phyloP scores from a whole-genome alignment of 2,113 vertebrate genomes.

The Phalacrocorax aristotelis region DNA sequence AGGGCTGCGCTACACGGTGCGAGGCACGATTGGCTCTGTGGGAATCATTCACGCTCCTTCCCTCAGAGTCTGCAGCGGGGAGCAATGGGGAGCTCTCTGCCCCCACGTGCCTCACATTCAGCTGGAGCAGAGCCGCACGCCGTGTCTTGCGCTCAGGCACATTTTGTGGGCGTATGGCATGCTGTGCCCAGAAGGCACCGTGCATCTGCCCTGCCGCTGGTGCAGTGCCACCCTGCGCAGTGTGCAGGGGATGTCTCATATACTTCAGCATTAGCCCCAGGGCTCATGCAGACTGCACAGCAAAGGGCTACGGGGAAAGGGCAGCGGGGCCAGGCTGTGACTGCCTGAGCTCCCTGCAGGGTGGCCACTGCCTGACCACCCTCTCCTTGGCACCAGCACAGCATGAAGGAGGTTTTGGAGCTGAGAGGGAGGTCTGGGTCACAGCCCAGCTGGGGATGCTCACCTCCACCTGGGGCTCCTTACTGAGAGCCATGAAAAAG shows the following conservation, averaged over 20 bases:
- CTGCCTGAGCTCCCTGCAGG: background rate
- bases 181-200: background rate
- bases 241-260: background rate
- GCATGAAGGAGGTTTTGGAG: fast-evolving
- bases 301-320: fast-evolving
- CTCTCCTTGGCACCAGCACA: fast-evolving
- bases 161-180: fast-evolving
- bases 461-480: background rate
- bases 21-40: background rate
- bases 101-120: fast-evolving
- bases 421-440: background rate
- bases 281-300: background rate
- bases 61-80: fast-evolving
- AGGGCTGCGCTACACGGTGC: background rate
- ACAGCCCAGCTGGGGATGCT: background rate
- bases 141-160: fast-evolving
- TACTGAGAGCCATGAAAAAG: background rate
- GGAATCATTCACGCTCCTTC: background rate
- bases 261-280: fast-evolving
- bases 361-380: fast-evolving
- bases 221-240: fast-evolving
- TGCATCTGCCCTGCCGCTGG: background rate
- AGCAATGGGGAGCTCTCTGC: background rate
- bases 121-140: background rate
- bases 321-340: background rate